Base-by-base conservation (phyloP, 2,797 vertebrate genomes). In the Sciurus vulgaris region DNA sequence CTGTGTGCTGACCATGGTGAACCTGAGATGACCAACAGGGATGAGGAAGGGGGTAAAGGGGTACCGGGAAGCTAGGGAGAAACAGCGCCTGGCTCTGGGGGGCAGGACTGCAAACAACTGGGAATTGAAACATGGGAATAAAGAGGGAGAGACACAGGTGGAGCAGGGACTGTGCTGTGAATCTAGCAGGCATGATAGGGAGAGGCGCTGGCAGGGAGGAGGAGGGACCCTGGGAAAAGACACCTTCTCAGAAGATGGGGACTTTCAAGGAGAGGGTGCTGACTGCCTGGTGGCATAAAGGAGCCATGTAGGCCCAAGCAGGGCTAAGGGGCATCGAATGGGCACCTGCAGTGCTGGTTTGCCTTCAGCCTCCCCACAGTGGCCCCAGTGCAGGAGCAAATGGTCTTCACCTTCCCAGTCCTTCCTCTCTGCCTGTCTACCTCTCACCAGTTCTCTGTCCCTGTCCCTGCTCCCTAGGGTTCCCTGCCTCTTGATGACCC, bases 391-490 rank as follows among this genome's bases (percentile, higher is more conserved):
- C 17, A 41, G 59, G 14, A 26, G 22, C 1, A 4, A 44, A 33
- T 8, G 20, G 11, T 2, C 12, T 76, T 77, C 3, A 4, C 3
- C 33, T 61, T 56, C 49, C 14, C 24, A 4, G 13, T 12, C 10
- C 59, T n/a, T 44, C 33, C 10, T 49, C 38, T 26, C 84, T 51
- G 14, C 38, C 35, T 30, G 49, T 13, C 17, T 7, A 44, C 30
- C 5, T 35, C 49, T 35, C 0, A 0, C 24, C 2, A 8, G 13
- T 56, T 17, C 15, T 35, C 63, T 49, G 11, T 47, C 28, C 44
- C 22, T 65, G 33, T 49, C 20, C 6, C 24, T 20, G 49, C 24
- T 85, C 44, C 69, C 24, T 10, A 0, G 15, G 59, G 51, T 63
- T 24, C 49, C 74, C 47, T 49, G 33, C 26, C n/a, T 61, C 61